A percentile compares a stretch with the other conserved stretches of the same genome.
phyloP scores from a whole-genome alignment of 2,888 invertebrate species.

The Leptopterna dolabrata region DNA sequence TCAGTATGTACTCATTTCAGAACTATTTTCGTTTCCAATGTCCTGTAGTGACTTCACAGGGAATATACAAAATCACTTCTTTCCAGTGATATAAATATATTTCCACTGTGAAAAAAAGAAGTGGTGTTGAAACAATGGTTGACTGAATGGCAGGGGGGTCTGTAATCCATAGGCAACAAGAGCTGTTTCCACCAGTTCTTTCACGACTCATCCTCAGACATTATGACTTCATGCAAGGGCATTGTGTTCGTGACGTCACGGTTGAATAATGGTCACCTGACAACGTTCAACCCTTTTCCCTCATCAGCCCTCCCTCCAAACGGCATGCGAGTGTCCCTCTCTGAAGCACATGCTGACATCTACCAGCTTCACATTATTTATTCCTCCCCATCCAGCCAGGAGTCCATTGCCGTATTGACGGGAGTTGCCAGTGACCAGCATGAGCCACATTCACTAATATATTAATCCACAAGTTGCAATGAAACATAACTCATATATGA shows the following conservation, averaged over 20 bases:
- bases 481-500: no score
- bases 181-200: not conserved
- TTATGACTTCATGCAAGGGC: not conserved
- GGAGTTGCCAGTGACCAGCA: no score
- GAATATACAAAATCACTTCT: no score
- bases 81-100: no score
- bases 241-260: not conserved
- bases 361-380: not conserved
- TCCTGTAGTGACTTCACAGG: no score
- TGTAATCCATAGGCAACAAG: not conserved
- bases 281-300: not conserved
- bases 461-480: no score
- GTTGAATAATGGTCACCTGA: not conserved
- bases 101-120: not conserved
- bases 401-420: not conserved
- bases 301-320: not conserved
- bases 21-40: no score
- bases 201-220: not conserved
- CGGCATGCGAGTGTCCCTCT: not conserved
- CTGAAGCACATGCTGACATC: not conserved
- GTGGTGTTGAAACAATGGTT: not conserved
- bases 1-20: no score
- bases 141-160: not conserved
- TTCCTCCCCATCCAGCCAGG: not conserved
- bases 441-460: no score